Percentiles rank a stretch among this genome's conserved stretches.
These are phyloP conservation scores for Nezara viridula DNA, from an alignment of 2,888 invertebrate genomes.

Conservation along the genomic window DNA sequence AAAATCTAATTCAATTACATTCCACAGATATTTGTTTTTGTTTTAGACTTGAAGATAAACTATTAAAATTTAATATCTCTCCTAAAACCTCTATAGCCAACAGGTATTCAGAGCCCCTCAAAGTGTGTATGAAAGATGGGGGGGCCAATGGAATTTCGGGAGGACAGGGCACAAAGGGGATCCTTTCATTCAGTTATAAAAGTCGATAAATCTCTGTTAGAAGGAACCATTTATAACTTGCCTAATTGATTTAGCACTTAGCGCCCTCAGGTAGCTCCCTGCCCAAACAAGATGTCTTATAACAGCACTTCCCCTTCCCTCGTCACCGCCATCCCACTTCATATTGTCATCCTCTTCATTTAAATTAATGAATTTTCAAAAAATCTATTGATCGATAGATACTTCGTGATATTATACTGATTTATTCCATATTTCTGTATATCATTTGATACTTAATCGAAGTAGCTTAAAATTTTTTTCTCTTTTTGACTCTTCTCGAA, in stretches of 20 bases:
- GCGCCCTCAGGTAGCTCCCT: background rate
- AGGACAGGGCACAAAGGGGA: background rate
- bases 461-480: too few relatives aligned
- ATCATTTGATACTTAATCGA: too few relatives aligned
- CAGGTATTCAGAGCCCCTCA: background rate
- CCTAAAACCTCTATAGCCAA: background rate
- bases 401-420: too few relatives aligned
- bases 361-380: background rate
- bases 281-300: background rate
- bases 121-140: background rate
- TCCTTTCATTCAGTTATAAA: slow-evolving; percentile 34
- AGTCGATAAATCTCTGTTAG: slow-evolving; percentile 21
- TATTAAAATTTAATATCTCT: background rate
- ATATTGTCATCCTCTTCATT: background rate
- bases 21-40: too few relatives aligned
- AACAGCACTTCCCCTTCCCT: too few relatives aligned
- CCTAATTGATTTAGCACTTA: slow-evolving; percentile 30
- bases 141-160: background rate
- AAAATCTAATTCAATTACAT: too few relatives aligned
- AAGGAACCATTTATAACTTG: slow-evolving; percentile 6
- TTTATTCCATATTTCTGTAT: too few relatives aligned
- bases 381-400: too few relatives aligned
- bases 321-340: background rate
- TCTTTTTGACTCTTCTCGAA: too few relatives aligned
- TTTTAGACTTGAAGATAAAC: background rate